Evolutionary conservation across 1,140 invertebrate species (phyloP), one percentile per base, ranked within the genome.

Genomic region (Bradysia coprophila): DNA sequence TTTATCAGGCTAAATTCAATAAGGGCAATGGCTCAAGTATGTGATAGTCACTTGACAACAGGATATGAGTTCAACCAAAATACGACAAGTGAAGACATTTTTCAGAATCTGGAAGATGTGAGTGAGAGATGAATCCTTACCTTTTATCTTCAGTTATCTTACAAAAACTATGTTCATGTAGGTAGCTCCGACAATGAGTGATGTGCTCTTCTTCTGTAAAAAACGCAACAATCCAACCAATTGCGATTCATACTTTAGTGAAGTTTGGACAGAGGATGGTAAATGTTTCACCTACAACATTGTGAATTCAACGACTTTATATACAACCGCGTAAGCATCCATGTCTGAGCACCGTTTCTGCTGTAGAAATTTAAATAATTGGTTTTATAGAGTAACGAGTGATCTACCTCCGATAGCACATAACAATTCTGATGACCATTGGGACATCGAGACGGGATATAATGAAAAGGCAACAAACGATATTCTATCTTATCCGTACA

Each of bases 271-370:
- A 0, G 76, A 80, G 49, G 76, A 78, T 55, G 78, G 78, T 1
- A 56, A 73, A n/a, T 81, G 78, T 48, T 79, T 71, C 49, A 75
- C 76, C 0, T 80, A 78, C 48, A 81, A 81, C 47, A 76, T 72
- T 43, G 48, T 78, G 38, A 62, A 67, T 31, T 60, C 66, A 22
- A 56, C 61, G 1, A 69, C 76, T 46, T 53, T 78, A 1, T 73
- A 72, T 43, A 34, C 32, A 34, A 13, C n/a, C 4, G 32, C n/a
- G 32, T 34, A 34, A 34, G 32, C 18, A 13, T 34, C 3, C 4
- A 34, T 11, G 11, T 34, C 11, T 34, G n/a, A 15, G 18, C 18
- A 5, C 18, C 18, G 13, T 13, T 15, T 34, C 18, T 34, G 32
- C n/a, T n/a, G n/a, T n/a, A n/a, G n/a, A n/a, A n/a, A n/a, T n/a